Evolutionary conservation across 2,113 vertebrate genomes (phyloP).

Genomic region (Pterocles burchelli): DNA sequence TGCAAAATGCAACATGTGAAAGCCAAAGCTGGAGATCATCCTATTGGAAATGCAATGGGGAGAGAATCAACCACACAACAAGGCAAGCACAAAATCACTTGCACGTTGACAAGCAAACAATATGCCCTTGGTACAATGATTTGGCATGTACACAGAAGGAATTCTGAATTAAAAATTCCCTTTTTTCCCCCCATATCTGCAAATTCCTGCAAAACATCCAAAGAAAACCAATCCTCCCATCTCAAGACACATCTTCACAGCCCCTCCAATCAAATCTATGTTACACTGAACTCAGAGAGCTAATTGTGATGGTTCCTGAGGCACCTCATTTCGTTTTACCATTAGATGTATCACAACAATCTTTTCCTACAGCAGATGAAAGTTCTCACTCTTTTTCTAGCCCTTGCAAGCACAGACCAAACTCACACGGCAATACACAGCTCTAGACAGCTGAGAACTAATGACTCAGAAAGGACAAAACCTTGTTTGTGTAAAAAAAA

Average conservation of each 20-base stretch:
- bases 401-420: neutral
- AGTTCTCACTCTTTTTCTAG: neutral
- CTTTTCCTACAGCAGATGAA: neutral
- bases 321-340: neutral
- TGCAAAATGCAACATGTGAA: conserved; percentile 93
- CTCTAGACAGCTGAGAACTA: neutral
- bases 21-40: conserved; percentile 95
- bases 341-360: neutral
- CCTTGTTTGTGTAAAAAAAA: neutral
- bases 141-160: neutral
- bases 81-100: neutral
- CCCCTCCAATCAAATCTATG: neutral
- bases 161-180: neutral
- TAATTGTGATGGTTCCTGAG: neutral
- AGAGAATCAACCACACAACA: neutral
- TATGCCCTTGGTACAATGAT: accelerated
- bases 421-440: neutral
- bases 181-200: neutral
- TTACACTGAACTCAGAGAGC: neutral
- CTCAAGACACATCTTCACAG: neutral
- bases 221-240: neutral
- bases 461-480: neutral
- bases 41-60: conserved; percentile 64
- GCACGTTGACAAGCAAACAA: neutral
- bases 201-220: neutral